Percentiles rank a stretch among this genome's conserved stretches.
Conservation (phyloP, 2,113 vertebrate species). For the Tautogolabrus adspersus region DNA sequence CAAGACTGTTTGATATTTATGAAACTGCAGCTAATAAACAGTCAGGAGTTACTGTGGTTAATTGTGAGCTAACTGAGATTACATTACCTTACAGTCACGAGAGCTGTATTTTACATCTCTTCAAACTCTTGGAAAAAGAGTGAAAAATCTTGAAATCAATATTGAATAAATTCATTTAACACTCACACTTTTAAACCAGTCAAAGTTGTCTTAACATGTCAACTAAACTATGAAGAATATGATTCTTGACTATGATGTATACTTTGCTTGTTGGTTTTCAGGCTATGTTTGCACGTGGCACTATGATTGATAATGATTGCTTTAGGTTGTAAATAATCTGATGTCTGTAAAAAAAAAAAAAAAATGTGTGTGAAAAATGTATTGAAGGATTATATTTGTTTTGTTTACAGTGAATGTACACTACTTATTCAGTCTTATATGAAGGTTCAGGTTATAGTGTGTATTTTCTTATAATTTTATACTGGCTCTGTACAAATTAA, state of each 20-base stretch:
- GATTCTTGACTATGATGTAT: not conserved
- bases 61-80: not conserved
- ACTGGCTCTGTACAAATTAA: conserved; percentile 60
- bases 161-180: not conserved
- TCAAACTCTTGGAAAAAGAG: not conserved
- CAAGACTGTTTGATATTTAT: not conserved
- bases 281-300: conserved; percentile 41
- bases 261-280: conserved; percentile 24
- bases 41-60: not conserved
- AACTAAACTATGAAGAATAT: not conserved
- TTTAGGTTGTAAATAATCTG: conserved; percentile 61
- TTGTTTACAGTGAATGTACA: conserved; percentile 68
- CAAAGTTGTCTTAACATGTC: not conserved
- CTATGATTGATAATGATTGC: conserved; percentile 17
- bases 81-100: not conserved
- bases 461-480: conserved; percentile 63
- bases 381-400: conserved; percentile 52
- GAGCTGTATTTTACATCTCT: not conserved
- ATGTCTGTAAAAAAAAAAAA: conserved; percentile 49
- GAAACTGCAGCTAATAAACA: not conserved
- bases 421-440: conserved; percentile 18
- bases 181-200: not conserved
- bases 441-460: conserved; percentile 46
- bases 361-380: conserved; percentile 57
- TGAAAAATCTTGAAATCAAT: not conserved